These are phyloP conservation scores for Sebastes paucispinis DNA, from an alignment of 2,797 vertebrate species.

Conservation along the genomic window DNA sequence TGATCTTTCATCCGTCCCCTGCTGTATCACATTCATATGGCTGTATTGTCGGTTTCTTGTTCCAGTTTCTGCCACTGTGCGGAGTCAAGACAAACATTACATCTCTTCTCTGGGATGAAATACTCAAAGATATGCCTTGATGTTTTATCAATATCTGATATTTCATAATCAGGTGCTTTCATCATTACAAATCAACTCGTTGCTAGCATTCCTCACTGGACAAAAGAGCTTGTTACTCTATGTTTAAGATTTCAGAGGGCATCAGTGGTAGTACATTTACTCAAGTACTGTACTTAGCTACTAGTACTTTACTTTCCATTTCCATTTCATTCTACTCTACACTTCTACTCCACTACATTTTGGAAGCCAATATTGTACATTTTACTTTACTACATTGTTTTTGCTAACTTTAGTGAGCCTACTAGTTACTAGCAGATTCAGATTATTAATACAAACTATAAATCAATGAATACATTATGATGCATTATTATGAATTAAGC, in stretches of 20 bases:
- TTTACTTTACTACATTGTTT: neutral
- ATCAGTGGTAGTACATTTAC: neutral
- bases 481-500: neutral
- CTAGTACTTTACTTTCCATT: neutral
- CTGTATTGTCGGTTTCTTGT: constrained; percentile 1
- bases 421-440: neutral
- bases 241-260: neutral
- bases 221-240: neutral
- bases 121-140: neutral
- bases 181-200: neutral
- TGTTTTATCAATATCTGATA: neutral
- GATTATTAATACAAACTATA: neutral
- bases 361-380: neutral
- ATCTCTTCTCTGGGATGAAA: neutral
- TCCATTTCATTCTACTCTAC: neutral
- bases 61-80: constrained; percentile 37
- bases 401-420: neutral
- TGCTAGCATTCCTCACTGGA: neutral
- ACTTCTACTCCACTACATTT: neutral
- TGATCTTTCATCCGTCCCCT: neutral
- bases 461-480: too few species aligned
- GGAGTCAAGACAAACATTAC: constrained; percentile 34
- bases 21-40: neutral
- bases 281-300: neutral
- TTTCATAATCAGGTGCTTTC: neutral